phyloP scores from a whole-genome alignment of 1,140 invertebrate genomes.

The Ooceraea biroi region DNA sequence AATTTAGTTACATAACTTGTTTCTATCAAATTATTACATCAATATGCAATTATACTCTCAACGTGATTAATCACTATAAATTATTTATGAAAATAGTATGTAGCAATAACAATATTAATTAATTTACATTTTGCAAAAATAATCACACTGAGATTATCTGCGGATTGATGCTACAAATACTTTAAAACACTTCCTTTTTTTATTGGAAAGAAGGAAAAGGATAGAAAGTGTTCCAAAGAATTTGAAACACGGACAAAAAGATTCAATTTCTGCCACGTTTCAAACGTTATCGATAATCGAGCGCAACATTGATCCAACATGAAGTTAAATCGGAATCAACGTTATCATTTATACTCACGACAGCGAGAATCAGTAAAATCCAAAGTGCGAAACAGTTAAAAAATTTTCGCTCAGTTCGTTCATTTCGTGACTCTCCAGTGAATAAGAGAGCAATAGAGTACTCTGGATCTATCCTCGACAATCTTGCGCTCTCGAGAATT shows the following conservation, averaged over 20 bases:
- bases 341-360: background rate
- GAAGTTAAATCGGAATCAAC: conserved; percentile 15
- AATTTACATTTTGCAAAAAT: conserved; percentile 11
- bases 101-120: background rate
- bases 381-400: background rate
- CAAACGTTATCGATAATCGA: background rate
- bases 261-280: background rate
- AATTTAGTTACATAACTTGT: background rate
- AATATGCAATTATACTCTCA: background rate
- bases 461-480: background rate
- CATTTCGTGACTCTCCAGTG: background rate
- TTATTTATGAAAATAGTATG: too few species aligned
- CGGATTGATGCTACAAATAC: too few species aligned
- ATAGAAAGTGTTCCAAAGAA: too few species aligned
- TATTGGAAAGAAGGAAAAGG: too few species aligned
- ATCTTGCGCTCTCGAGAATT: background rate
- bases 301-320: background rate
- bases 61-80: too few species aligned
- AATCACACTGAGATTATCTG: background rate
- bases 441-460: background rate
- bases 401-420: background rate
- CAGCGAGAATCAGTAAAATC: background rate
- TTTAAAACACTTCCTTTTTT: too few species aligned
- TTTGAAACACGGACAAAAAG: background rate
- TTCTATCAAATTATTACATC: background rate